A percentile compares a stretch with the other conserved stretches of the same genome.
Evolutionary conservation across 2,888 invertebrate genomes (phyloP).

Genomic region (Drosophila nr. perissopoda): DNA sequence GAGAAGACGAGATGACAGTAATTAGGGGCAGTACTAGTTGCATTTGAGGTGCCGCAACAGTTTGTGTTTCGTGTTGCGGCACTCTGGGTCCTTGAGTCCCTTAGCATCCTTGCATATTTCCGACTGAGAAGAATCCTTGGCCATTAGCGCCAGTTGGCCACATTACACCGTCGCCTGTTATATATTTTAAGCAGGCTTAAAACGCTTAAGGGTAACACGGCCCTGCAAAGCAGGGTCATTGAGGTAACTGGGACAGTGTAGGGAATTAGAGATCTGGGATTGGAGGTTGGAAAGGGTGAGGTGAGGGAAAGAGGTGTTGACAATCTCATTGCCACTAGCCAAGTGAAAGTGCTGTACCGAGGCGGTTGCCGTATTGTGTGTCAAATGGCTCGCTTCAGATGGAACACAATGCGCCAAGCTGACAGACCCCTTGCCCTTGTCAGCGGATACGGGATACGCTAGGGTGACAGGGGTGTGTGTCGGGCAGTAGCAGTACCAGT

Average conservation of each 20-base stretch:
- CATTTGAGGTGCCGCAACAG: constrained; percentile 18
- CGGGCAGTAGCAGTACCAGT: not conserved
- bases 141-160: constrained; percentile 43
- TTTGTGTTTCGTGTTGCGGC: not conserved
- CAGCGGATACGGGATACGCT: not conserved
- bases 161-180: constrained; percentile 32
- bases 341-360: constrained; percentile 8
- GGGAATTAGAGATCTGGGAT: not conserved
- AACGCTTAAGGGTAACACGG: constrained; percentile 38
- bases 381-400: constrained; percentile 37
- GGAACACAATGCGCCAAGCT: constrained; percentile 45
- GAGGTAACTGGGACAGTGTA: constrained; percentile 3
- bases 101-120: constrained; percentile 9
- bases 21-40: constrained; percentile 19
- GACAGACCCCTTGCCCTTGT: constrained; percentile 24
- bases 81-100: constrained; percentile 29
- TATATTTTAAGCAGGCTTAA: constrained; percentile 33
- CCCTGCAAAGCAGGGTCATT: constrained; percentile 15
- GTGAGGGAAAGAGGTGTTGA: not conserved
- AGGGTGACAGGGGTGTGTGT: not conserved
- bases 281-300: not conserved
- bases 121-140: constrained; percentile 35
- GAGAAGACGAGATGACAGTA: constrained; percentile 19
- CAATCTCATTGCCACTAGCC: constrained; percentile 24
- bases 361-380: constrained; percentile 35